Percentiles rank a stretch among this genome's conserved stretches.
These are phyloP conservation scores for Megaustenia siamemsis DNA, from an alignment of 2,888 invertebrate species.

Conservation along the genomic window DNA sequence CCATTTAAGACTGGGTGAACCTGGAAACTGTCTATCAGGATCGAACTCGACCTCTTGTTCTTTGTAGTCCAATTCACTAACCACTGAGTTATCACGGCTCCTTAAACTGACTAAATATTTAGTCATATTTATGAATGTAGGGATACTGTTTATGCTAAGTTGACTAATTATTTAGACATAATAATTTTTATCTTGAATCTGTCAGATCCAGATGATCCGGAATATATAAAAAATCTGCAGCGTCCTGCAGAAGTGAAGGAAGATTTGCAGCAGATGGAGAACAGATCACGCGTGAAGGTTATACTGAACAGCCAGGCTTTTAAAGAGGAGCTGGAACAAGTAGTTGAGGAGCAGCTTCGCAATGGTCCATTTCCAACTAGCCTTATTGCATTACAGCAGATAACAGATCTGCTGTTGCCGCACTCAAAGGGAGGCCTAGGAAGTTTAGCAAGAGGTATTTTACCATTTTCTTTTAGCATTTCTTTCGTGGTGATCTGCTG, in stretches of 20 bases:
- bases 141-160: background rate
- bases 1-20: too few species aligned
- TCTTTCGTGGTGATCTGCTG: too few species aligned
- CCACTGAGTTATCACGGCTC: too few species aligned
- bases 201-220: conserved; percentile 81
- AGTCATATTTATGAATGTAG: too few species aligned
- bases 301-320: conserved; percentile 86
- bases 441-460: conserved; percentile 56
- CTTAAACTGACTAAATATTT: too few species aligned
- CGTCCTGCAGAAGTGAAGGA: conserved; percentile 82
- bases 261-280: conserved; percentile 94
- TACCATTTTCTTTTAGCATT: background rate
- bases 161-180: background rate
- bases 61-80: too few species aligned
- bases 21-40: too few species aligned
- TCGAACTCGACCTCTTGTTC: too few species aligned
- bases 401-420: conserved; percentile 88
- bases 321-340: conserved; percentile 97
- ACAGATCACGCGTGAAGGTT: conserved; percentile 97
- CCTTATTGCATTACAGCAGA: conserved; percentile 89
- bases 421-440: conserved; percentile 81
- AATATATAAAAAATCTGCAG: conserved; percentile 81
- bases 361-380: conserved; percentile 82
- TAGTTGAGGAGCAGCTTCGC: conserved; percentile 86
- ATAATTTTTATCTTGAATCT: background rate